These are phyloP conservation scores for Lerista edwardsae DNA, from an alignment of 2,797 vertebrate genomes.

Conservation along the genomic window DNA sequence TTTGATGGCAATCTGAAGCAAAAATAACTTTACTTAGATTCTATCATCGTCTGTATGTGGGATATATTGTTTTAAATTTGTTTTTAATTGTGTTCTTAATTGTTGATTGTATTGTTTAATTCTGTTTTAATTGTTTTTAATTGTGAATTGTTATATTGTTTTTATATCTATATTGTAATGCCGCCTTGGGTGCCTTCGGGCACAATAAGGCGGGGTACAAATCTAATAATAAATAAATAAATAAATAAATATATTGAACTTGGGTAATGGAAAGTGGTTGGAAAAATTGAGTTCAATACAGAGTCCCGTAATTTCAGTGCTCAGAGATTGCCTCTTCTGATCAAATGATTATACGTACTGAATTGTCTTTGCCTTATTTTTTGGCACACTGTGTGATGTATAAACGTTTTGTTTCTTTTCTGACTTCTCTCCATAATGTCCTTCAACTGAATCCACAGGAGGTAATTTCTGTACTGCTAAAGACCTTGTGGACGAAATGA, in stretches of 20 bases:
- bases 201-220: too few species aligned
- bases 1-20: not conserved
- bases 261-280: not conserved
- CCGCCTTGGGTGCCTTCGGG: too few species aligned
- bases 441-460: constrained; percentile 72
- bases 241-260: not conserved
- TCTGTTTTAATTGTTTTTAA: too few species aligned
- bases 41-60: not conserved
- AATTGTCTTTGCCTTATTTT: constrained; percentile 15
- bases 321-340: not conserved
- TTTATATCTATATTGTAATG: too few species aligned
- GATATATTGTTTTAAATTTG: too few species aligned
- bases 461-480: constrained; percentile 86
- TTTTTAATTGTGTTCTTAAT: too few species aligned
- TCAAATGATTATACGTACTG: constrained; percentile 22
- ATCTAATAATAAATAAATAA: too few species aligned
- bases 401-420: constrained; percentile 36
- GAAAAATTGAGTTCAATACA: not conserved
- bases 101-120: too few species aligned
- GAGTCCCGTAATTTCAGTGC: not conserved
- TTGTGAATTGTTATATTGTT: too few species aligned
- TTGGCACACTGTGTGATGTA: not conserved
- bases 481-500: constrained; percentile 87
- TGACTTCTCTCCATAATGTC: constrained; percentile 22
- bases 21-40: not conserved